Base-by-base conservation (phyloP, 2,113 vertebrate genomes). In the Astur gentilis region DNA sequence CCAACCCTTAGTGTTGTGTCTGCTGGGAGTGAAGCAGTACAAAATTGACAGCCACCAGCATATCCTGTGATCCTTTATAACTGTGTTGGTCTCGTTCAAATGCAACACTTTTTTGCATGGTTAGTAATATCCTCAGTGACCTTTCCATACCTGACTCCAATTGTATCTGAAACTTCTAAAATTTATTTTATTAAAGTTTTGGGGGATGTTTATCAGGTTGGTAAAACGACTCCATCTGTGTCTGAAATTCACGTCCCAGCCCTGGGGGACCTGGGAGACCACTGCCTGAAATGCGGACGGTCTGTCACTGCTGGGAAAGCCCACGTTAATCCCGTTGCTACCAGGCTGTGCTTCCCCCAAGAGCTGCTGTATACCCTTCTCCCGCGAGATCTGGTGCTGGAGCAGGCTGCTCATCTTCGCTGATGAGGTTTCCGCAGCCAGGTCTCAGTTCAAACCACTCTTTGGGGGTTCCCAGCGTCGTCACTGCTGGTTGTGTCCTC, bases 401-500 rank as follows among this genome's bases (percentile, higher is more conserved):
- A 31, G 25, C 47, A 58, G 65, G 38, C 38, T 54, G 61, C 67
- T 52, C 4, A 0, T 23, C 42, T n/a, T n/a, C 2, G 1, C 49
- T 40, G 58, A 3, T 0, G 5, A 62, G 16, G 32, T 71, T 17
- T 6, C n/a, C 1, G 2, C 66, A 79, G 23, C 32, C 65, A 36
- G 38, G 9, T 31, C 44, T 52, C 4, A 0, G 54, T 36, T 64
- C 45, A 52, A 23, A 34, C 21, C 3, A 17, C 8, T 31, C 36
- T 45, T 16, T 29, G 25, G 26, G 16, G 11, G 3, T 14, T 65
- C 31, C 49, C 52, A 36, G 32, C 1, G 1, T n/a, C 13, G 1
- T 10, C 4, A 2, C 54, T 1, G 0, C 58, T 1, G 0, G 15
- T 4, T 1, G 0, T 52, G 31, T 29, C 32, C 40, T n/a, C 6